Evolutionary conservation across 2,113 vertebrate genomes (phyloP), one percentile per base, ranked within the genome.

Genomic region (Noctilio leporinus): DNA sequence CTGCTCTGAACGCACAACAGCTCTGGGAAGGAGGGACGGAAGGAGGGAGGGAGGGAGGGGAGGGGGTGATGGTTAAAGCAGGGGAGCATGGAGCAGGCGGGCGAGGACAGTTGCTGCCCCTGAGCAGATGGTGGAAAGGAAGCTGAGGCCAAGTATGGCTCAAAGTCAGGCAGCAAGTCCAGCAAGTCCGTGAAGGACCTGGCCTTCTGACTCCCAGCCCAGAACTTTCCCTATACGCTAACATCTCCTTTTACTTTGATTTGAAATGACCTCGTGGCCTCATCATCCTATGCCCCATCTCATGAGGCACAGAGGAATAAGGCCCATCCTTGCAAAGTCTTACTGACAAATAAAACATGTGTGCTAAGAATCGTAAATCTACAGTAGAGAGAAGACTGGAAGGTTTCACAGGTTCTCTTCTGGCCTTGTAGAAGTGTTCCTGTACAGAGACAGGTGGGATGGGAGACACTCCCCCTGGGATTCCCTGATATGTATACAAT

Each of bases 91-190:
- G n/a, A n/a, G n/a, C n/a, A n/a, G n/a, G n/a, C 9, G 1, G 43
- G 10, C 1, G 2, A 8, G 91, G 92, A 69, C 62, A 7, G 17
- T 5, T 8, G 3, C 67, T 33, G 40, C 85, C 81, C 53, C 22
- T 6, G 16, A 86, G 84, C 95, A 96, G 94, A 89, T 78, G 80
- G 73, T 19, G 20, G 90, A 35, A 51, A 38, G 35, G 93, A 86
- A 65, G 72, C 86, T 22, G 76, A 84, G 82, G 86, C 92, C 59
- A 24, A 4, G 0, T 45, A 77, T n/a, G 10, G 40, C 83, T 91
- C 90, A 86, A 95, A 90, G 92, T 53, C 77, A 77, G 1, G 0
- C 0, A 9, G 57, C 85, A 51, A n/a, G 73, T 51, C 45, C 73
- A 45, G 76, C 51, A 22, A 67, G 72, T 78, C 77, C 7, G 0